A percentile compares a stretch with the other conserved stretches of the same genome.
These are phyloP conservation scores for Leptopilina myrica DNA, from an alignment of 2,888 invertebrate species.

Conservation along the genomic window DNA sequence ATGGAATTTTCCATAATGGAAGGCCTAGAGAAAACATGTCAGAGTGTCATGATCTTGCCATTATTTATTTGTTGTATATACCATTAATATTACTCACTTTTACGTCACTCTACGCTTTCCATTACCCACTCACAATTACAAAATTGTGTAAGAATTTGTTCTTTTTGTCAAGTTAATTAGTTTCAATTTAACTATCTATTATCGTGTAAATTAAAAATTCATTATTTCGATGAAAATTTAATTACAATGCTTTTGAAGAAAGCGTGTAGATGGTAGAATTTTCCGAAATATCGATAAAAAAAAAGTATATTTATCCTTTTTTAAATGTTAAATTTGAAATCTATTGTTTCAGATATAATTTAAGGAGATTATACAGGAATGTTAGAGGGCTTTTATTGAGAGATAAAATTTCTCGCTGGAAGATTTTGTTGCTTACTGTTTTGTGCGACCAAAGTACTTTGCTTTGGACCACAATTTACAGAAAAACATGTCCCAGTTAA, in stretches of 20 bases:
- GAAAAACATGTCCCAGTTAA: conserved; percentile 72
- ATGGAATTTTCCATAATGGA: conserved; percentile 40
- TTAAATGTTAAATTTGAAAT: background rate
- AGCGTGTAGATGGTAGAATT: background rate
- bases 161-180: too few relatives aligned
- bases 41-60: conserved; percentile 6
- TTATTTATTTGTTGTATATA: conserved; percentile 28
- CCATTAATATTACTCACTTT: background rate
- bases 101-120: conserved; percentile 17
- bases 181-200: too few relatives aligned
- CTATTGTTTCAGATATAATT: conserved; percentile 22
- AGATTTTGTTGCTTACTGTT: background rate
- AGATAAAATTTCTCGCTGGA: background rate
- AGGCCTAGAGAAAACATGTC: conserved; percentile 12
- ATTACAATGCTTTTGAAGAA: background rate
- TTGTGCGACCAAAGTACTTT: conserved; percentile 40
- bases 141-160: background rate
- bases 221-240: too few relatives aligned
- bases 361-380: conserved; percentile 24
- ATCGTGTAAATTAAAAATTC: too few relatives aligned
- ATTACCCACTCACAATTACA: background rate
- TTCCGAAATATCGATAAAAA: too few relatives aligned
- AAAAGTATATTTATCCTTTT: too few relatives aligned
- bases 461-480: conserved; percentile 47
- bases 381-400: conserved; percentile 14